Evolutionary conservation across 2,888 invertebrate species (phyloP).

Genomic region (Aleiodes leptofemur): DNA sequence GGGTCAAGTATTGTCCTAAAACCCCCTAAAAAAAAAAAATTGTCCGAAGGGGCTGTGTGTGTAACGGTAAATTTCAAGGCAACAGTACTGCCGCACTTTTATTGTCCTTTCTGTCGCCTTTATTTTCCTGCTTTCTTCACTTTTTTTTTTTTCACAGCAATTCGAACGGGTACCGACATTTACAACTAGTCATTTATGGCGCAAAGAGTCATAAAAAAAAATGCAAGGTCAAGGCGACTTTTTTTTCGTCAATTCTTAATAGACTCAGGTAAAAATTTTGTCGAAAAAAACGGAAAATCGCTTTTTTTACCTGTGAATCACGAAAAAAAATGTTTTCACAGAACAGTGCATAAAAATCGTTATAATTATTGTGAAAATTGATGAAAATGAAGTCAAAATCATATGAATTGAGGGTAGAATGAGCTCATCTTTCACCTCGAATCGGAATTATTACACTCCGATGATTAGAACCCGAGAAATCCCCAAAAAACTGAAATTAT

Average conservation of each 20-base stretch:
- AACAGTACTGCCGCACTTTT: slow-evolving; percentile 59
- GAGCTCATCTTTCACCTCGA: too few relatives aligned
- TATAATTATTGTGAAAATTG: too few relatives aligned
- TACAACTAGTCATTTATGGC: slow-evolving; percentile 63
- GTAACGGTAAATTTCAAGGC: slow-evolving; percentile 62
- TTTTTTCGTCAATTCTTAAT: slow-evolving; percentile 37
- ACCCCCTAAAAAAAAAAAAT: slow-evolving; percentile 14
- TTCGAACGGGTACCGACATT: slow-evolving; percentile 67
- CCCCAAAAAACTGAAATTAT: too few relatives aligned
- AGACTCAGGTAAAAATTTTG: slow-evolving; percentile 33
- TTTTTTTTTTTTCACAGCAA: slow-evolving; percentile 64
- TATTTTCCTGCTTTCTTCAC: slow-evolving; percentile 53
- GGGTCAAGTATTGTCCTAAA: slow-evolving; percentile 43
- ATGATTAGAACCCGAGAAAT: too few relatives aligned
- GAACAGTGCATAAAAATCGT: too few relatives aligned
- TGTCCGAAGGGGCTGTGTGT: slow-evolving; percentile 58
- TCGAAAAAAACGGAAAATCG: slow-evolving; percentile 23
- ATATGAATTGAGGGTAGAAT: too few relatives aligned
- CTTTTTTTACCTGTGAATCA: slow-evolving; percentile 32
- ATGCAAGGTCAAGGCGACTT: slow-evolving; percentile 64
- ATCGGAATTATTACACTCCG: too few relatives aligned
- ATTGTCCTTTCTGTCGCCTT: slow-evolving; percentile 48
- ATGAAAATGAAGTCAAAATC: too few relatives aligned
- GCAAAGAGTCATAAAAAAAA: slow-evolving; percentile 62
- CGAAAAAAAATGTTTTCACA: slow-evolving; percentile 13